Percentiles rank a stretch among this genome's conserved stretches.
These are phyloP conservation scores for Podilymbus podiceps DNA, from an alignment of 2,113 vertebrate genomes.

Conservation along the genomic window DNA sequence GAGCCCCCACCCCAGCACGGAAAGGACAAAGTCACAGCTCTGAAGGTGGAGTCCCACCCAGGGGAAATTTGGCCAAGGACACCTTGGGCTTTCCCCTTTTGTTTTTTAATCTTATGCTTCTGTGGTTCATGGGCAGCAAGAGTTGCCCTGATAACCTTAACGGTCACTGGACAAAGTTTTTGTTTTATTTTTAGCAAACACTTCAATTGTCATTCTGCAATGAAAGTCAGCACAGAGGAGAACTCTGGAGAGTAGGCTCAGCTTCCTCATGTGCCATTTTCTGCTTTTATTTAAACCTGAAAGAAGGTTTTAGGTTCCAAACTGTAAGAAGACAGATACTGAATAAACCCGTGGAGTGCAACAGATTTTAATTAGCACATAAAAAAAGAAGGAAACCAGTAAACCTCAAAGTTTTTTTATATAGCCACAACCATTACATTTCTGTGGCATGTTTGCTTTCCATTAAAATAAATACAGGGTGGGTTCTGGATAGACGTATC, in stretches of 20 bases:
- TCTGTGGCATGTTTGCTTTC: background rate
- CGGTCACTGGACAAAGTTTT: background rate
- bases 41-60: background rate
- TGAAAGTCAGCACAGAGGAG: background rate
- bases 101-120: background rate
- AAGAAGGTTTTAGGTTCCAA: background rate
- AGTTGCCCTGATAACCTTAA: background rate
- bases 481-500: background rate
- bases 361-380: background rate
- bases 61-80: background rate
- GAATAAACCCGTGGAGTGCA: background rate
- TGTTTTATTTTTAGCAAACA: background rate
- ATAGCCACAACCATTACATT: background rate
- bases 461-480: background rate
- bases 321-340: background rate
- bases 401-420: background rate
- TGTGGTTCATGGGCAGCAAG: background rate
- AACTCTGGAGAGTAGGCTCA: background rate
- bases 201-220: background rate
- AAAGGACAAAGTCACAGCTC: background rate
- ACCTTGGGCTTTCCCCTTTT: background rate
- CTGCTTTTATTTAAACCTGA: background rate
- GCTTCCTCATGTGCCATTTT: background rate
- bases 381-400: background rate
- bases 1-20: background rate